phyloP scores from a whole-genome alignment of 1,140 invertebrate genomes.

The Bombus turneri region DNA sequence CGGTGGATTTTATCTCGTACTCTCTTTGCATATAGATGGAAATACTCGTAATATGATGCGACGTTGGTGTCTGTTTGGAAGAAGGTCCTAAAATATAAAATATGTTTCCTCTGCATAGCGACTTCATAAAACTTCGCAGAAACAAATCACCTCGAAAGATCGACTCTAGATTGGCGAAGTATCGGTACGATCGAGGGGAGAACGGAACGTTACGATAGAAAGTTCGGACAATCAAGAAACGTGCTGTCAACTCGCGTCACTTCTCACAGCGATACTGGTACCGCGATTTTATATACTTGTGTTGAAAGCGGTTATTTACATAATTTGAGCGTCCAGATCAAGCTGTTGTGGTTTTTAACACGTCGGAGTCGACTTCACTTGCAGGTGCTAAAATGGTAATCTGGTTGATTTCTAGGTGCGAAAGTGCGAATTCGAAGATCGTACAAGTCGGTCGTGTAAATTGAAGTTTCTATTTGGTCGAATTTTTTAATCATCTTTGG shows the following conservation, averaged over 20 bases:
- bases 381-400: not conserved
- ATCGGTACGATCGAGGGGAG: not conserved
- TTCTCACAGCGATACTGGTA: not conserved
- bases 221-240: not conserved
- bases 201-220: not conserved
- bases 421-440: not conserved
- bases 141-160: conserved; percentile 6
- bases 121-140: conserved; percentile 26
- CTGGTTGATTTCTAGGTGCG: not conserved
- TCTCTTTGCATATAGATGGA: conserved; percentile 70
- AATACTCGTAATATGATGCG: conserved; percentile 10
- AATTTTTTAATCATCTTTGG: too few relatives aligned
- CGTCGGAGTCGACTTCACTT: not conserved
- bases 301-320: not conserved
- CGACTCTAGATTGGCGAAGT: conserved; percentile 12
- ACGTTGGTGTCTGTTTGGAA: too few relatives aligned
- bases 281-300: not conserved
- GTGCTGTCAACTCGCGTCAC: not conserved
- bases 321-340: not conserved
- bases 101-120: not conserved
- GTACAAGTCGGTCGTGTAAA: not conserved
- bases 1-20: conserved; percentile 58
- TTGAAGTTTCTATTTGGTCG: too few relatives aligned
- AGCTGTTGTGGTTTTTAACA: not conserved
- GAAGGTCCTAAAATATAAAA: not conserved